A percentile compares a stretch with the other conserved stretches of the same genome.
These are phyloP conservation scores for Drosophila melanogaster DNA, from an alignment of 1,140 invertebrate genomes.

Conservation along the genomic window DNA sequence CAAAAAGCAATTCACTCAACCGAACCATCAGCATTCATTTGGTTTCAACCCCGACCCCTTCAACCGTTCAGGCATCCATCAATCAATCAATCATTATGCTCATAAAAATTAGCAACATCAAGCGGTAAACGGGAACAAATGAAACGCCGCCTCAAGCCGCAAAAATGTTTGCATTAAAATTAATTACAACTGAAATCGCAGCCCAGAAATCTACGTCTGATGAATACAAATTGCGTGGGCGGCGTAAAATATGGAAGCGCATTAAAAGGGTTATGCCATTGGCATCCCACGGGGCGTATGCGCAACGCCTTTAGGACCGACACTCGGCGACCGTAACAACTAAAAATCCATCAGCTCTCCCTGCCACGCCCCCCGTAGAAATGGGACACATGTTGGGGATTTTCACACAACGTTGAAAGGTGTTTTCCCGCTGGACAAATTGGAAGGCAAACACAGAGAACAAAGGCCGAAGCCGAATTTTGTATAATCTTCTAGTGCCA, in stretches of 20 bases:
- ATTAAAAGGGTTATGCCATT: conserved; percentile 25
- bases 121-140: conserved; percentile 46
- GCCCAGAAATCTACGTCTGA: conserved; percentile 22
- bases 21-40: conserved; percentile 62
- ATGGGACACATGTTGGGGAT: conserved; percentile 3
- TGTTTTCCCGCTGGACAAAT: conserved; percentile 35
- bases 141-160: conserved; percentile 40
- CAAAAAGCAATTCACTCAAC: conserved; percentile 76
- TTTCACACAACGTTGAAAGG: conserved; percentile 13
- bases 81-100: conserved; percentile 73
- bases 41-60: conserved; percentile 16
- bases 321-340: conserved; percentile 25
- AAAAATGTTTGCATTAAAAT: conserved; percentile 68
- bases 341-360: conserved; percentile 45
- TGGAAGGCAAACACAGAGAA: conserved; percentile 17
- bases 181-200: conserved; percentile 53
- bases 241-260: conserved; percentile 30
- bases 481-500: neutral
- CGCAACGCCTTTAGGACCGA: conserved; percentile 8
- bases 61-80: conserved; percentile 37
- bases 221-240: conserved; percentile 52
- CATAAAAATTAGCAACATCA: conserved; percentile 72
- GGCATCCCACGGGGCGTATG: conserved; percentile 40
- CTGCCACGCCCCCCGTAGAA: conserved; percentile 8
- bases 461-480: neutral